Conservation (phyloP, 2,888 invertebrate species). For the Alloplasta piceator region DNA sequence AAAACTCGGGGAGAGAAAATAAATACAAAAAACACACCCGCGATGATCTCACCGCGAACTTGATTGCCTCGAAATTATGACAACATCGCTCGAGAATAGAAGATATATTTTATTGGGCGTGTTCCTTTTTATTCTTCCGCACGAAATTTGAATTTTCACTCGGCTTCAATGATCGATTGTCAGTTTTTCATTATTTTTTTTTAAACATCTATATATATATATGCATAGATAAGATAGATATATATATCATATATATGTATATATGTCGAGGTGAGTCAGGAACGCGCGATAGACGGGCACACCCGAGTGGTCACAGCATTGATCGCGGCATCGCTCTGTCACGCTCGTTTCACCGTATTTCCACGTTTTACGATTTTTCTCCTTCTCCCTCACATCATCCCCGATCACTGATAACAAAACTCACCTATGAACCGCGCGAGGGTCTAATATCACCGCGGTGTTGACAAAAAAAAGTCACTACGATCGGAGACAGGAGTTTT, state of each 20-base stretch:
- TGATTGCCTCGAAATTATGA: slow-evolving; percentile 70
- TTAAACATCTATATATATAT: neutral
- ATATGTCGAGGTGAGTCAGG: slow-evolving; percentile 54
- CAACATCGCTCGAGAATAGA: slow-evolving; percentile 72
- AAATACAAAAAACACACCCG: slow-evolving; percentile 66
- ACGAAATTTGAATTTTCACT: slow-evolving; percentile 3
- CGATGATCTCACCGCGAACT: slow-evolving; percentile 76
- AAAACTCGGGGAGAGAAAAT: slow-evolving; percentile 9
- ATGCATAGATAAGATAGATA: neutral
- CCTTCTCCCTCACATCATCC: neutral
- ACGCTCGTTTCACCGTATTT: slow-evolving; percentile 59
- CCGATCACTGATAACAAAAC: slow-evolving; percentile 45
- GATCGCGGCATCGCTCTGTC: slow-evolving; percentile 72
- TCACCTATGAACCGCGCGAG: slow-evolving; percentile 51
- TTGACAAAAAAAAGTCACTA: slow-evolving; percentile 46
- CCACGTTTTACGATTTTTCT: slow-evolving; percentile 3
- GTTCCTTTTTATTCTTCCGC: neutral
- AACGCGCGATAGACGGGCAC: slow-evolving; percentile 70
- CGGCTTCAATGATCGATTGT: neutral
- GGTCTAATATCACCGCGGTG: slow-evolving; percentile 44
- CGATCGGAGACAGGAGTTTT: slow-evolving; percentile 53
- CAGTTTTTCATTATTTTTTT: slow-evolving; percentile 17
- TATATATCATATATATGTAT: too few relatives aligned
- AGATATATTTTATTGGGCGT: slow-evolving; percentile 34
- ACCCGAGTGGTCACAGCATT: slow-evolving; percentile 76